Base-by-base conservation (phyloP, 2,113 vertebrate genomes). In the Brachyhypopomus occidentalis region DNA sequence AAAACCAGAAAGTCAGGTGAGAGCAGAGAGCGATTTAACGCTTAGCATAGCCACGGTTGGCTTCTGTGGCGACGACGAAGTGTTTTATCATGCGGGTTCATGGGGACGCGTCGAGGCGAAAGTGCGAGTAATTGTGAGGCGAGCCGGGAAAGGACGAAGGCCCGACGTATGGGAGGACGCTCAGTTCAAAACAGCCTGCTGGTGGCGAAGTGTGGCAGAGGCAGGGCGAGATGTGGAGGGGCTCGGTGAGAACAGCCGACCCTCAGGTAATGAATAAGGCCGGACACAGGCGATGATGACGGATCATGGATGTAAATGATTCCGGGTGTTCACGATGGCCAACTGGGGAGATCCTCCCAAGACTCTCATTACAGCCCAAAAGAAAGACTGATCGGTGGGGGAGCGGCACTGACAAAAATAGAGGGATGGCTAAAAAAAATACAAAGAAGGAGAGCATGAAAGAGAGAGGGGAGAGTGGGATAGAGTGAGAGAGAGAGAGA, bases 221-320 rank as follows among this genome's bases (percentile, higher is more conserved):
- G 45, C 6, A 56, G 30, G 30, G 30, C 30, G 30, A 30, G 59
- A 7, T 9, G 55, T 56, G 58, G 48, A 71, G 64, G 41, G 45
- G 55, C 63, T 64, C n/a, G 60, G 38, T 27, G 41, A 11, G 17
- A 23, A 66, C 5, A 22, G 45, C 1, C 25, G 66, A 38, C 66
- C 52, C 20, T 41, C 19, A 58, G 66, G 73, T 67, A 76, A 63
- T n/a, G 41, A 72, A 70, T 62, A 38, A 56, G 48, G 67, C 41
- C 17, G 27, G 71, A 74, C 90, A 90, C 86, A 81, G 88, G 90
- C 92, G 92, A 94, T 92, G 93, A 94, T 94, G 91, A 93, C 91
- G 89, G 89, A 92, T 94, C 93, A 95, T 92, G 89, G 89, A 89
- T 92, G 92, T 84, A 92, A 91, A 91, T 91, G 81, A 88, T 91